phyloP scores from a whole-genome alignment of 2,888 invertebrate species.

The Scelioninae gen. 1 region DNA sequence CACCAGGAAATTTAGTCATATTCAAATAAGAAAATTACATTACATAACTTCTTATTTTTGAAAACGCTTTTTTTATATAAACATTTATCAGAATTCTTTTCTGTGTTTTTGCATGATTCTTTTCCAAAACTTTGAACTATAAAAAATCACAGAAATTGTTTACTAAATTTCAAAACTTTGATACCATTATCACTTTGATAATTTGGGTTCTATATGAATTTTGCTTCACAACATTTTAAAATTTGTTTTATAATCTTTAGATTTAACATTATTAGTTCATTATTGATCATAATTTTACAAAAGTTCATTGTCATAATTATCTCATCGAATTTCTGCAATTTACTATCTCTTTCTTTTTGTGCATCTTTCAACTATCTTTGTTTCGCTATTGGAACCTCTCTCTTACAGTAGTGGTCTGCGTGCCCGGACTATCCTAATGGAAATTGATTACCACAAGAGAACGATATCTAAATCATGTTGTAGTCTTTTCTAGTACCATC shows the following conservation, averaged over 20 bases:
- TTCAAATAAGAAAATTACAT: too few species aligned
- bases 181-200: too few species aligned
- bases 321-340: constrained; percentile 58
- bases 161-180: too few species aligned
- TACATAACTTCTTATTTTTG: too few species aligned
- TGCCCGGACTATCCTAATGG: constrained; percentile 78
- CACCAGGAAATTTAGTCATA: too few species aligned
- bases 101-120: too few species aligned
- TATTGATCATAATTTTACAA: constrained; percentile 65
- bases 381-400: constrained; percentile 54
- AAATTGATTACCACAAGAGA: constrained; percentile 83
- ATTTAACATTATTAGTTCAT: constrained; percentile 22
- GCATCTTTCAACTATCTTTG: constrained; percentile 31
- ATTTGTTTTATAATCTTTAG: too few species aligned
- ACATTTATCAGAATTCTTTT: too few species aligned
- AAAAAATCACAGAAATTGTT: too few species aligned
- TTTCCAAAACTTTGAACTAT: too few species aligned
- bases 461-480: constrained; percentile 81
- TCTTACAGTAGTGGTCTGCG: constrained; percentile 58
- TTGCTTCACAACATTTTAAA: background rate
- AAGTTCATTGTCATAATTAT: constrained; percentile 70
- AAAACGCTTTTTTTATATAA: too few species aligned
- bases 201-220: too few species aligned
- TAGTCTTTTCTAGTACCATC: constrained; percentile 73
- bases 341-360: constrained; percentile 39